Percentiles rank a stretch among this genome's conserved stretches.
Evolutionary conservation across 1,140 invertebrate species (phyloP).

Genomic region (Phymorhynchus buccinoides): DNA sequence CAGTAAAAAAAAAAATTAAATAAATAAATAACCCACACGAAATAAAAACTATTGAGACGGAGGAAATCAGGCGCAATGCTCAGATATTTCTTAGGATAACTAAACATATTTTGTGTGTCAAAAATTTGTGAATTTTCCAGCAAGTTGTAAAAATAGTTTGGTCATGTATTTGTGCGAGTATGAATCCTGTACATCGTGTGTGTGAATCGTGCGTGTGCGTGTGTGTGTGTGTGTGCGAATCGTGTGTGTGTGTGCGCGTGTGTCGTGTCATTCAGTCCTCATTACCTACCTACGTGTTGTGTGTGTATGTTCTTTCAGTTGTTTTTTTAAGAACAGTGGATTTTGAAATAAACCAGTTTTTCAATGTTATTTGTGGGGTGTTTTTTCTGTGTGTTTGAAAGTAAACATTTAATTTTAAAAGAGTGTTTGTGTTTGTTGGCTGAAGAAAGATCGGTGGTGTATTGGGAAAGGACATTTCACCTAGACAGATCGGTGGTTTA

Average conservation of each 20-base stretch:
- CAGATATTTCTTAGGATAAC: neutral
- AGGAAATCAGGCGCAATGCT: neutral
- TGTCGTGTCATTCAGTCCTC: neutral
- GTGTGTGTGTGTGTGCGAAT: neutral
- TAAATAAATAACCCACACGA: too few species aligned
- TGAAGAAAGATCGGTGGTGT: too few species aligned
- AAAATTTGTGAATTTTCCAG: too few species aligned
- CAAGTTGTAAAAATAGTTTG: neutral
- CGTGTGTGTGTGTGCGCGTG: neutral
- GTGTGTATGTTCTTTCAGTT: neutral
- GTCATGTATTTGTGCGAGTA: neutral
- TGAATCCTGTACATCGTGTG: too few species aligned
- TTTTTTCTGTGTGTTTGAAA: conserved; percentile 3
- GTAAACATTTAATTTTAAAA: too few species aligned
- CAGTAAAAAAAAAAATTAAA: too few species aligned
- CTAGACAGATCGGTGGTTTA: too few species aligned
- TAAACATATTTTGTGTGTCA: too few species aligned
- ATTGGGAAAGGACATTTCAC: too few species aligned
- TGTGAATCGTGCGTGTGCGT: too few species aligned
- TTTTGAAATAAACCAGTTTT: conserved; percentile 11
- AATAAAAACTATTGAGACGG: neutral
- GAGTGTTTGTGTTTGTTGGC: too few species aligned
- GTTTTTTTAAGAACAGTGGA: neutral
- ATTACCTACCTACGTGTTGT: neutral
- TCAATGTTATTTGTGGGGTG: neutral